These are phyloP conservation scores for Tachuris rubrigastra DNA, from an alignment of 2,113 vertebrate genomes.

Conservation along the genomic window DNA sequence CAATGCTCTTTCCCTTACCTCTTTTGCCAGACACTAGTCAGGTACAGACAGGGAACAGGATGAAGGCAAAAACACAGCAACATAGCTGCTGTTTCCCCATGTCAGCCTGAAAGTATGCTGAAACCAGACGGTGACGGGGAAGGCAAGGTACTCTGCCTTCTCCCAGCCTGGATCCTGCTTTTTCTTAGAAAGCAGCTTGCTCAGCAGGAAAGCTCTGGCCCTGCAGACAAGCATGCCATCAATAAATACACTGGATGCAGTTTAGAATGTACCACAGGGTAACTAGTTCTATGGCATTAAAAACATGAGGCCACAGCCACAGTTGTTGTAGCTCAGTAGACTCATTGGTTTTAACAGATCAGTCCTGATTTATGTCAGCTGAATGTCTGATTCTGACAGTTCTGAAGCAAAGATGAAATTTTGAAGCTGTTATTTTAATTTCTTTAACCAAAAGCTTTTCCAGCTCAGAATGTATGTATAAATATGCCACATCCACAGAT, in stretches of 20 bases:
- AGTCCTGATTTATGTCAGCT: not conserved
- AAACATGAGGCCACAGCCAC: not conserved
- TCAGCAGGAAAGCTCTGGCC: not conserved
- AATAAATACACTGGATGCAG: not conserved
- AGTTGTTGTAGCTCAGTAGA: not conserved
- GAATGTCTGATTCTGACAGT: not conserved
- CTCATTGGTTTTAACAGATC: not conserved
- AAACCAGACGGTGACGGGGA: not conserved
- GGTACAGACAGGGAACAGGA: not conserved
- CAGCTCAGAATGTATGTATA: not conserved
- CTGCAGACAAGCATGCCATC: not conserved
- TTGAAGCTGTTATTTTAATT: not conserved
- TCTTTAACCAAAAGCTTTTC: not conserved
- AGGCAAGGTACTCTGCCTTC: not conserved
- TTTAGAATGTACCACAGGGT: not conserved
- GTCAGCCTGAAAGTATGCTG: not conserved
- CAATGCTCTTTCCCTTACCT: not conserved
- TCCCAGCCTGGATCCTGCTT: not conserved
- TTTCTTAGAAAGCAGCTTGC: not conserved
- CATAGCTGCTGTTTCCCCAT: not conserved
- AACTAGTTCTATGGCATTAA: not conserved
- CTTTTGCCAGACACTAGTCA: not conserved
- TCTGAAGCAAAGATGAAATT: not conserved
- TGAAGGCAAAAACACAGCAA: not conserved
- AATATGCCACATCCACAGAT: not conserved